Percentiles rank a stretch among this genome's conserved stretches.
phyloP scores from a whole-genome alignment of 1,140 invertebrate species.

The Chrysoperla carnea region DNA sequence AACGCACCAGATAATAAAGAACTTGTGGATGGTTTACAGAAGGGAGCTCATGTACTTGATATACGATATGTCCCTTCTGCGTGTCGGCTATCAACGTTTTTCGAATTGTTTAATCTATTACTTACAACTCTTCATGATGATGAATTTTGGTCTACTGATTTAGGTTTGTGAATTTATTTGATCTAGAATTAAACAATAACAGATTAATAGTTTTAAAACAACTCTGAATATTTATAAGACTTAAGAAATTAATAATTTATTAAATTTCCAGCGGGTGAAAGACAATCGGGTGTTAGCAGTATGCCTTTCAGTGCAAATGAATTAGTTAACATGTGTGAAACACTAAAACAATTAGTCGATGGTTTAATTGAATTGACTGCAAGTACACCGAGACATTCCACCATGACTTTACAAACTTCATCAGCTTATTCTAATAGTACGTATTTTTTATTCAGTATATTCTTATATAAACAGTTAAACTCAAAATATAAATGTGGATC shows the following conservation, averaged over 20 bases:
- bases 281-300: conserved; percentile 13
- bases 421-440: no score
- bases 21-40: background rate
- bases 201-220: no score
- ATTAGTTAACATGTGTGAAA: conserved; percentile 14
- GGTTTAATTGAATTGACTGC: background rate
- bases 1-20: conserved; percentile 14
- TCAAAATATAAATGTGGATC: no score
- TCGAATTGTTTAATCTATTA: conserved; percentile 64
- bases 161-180: conserved; percentile 16
- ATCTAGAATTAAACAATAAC: no score
- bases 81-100: conserved; percentile 58
- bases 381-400: background rate
- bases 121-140: conserved; percentile 75
- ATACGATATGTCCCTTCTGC: background rate
- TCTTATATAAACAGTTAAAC: no score
- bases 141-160: conserved; percentile 48
- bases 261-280: conserved; percentile 13
- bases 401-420: background rate
- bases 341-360: conserved; percentile 7
- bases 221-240: no score
- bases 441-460: no score
- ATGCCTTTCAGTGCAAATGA: conserved; percentile 22
- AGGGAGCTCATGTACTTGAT: background rate
- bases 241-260: background rate